phyloP scores from a whole-genome alignment of 2,797 vertebrate species.

The Crenuchus spilurus region DNA sequence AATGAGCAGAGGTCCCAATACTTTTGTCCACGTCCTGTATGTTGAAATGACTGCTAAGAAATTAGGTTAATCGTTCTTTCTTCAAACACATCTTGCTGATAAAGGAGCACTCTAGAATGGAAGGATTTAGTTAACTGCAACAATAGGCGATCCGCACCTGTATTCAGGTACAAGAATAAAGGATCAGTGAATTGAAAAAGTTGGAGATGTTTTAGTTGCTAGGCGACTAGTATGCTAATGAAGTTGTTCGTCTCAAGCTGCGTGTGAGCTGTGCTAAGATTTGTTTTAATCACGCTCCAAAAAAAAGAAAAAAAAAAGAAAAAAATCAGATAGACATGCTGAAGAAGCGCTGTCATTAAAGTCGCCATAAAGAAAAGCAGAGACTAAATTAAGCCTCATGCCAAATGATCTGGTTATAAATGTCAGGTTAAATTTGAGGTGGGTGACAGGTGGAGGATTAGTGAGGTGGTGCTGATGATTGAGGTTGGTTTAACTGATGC shows the following conservation, averaged over 20 bases:
- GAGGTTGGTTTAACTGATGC: constrained; percentile 5
- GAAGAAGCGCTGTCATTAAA: constrained; percentile 56
- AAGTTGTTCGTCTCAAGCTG: constrained; percentile 68
- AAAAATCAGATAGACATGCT: constrained; percentile 47
- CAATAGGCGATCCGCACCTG: neutral
- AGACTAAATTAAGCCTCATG: constrained; percentile 33
- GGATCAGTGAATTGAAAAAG: constrained; percentile 50
- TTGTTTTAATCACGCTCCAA: constrained; percentile 57
- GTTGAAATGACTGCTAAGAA: too few relatives aligned
- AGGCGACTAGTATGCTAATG: constrained; percentile 77
- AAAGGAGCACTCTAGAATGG: neutral
- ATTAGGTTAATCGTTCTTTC: neutral
- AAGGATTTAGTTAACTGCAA: neutral
- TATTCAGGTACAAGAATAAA: constrained; percentile 21
- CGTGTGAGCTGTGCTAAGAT: constrained; percentile 60
- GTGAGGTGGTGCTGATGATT: constrained; percentile 32
- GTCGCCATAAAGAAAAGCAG: constrained; percentile 46
- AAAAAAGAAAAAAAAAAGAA: neutral
- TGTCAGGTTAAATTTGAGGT: constrained; percentile 38
- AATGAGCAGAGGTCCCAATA: too few relatives aligned
- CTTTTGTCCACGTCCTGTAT: too few relatives aligned
- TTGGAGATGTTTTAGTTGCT: constrained; percentile 71
- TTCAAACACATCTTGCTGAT: neutral
- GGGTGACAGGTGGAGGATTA: constrained; percentile 39
- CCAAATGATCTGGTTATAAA: constrained; percentile 46